A percentile compares a stretch with the other conserved stretches of the same genome.
These are phyloP conservation scores for Muraenolepis orangiensis DNA, from an alignment of 2,797 vertebrate species.

Conservation along the genomic window DNA sequence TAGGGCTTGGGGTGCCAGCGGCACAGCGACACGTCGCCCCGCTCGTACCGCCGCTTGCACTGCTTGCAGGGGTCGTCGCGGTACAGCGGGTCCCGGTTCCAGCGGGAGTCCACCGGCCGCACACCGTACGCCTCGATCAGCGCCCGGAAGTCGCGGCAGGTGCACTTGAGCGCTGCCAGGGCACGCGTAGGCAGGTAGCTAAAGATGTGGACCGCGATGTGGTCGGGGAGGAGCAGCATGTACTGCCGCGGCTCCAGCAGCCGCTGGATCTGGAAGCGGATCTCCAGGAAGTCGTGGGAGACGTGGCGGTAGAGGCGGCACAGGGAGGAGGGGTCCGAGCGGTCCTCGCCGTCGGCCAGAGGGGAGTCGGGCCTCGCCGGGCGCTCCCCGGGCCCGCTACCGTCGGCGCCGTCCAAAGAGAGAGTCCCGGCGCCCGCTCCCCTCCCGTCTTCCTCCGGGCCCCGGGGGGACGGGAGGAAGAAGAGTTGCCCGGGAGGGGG, in stretches of 20 bases:
- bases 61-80: slow-evolving; percentile 97
- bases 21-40: slow-evolving; percentile 92
- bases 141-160: slow-evolving; percentile 89
- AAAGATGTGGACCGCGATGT: slow-evolving; percentile 93
- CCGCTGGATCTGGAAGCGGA: slow-evolving; percentile 94
- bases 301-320: slow-evolving; percentile 94
- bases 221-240: slow-evolving; percentile 90
- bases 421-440: slow-evolving; percentile 49
- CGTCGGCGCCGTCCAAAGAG: slow-evolving; percentile 73
- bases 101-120: slow-evolving; percentile 86
- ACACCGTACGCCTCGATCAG: slow-evolving; percentile 91
- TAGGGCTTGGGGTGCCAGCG: slow-evolving; percentile 99
- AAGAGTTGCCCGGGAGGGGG: slow-evolving; percentile 90
- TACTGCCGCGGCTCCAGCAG: slow-evolving; percentile 93
- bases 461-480: slow-evolving; percentile 75
- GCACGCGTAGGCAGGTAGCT: slow-evolving; percentile 86
- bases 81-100: slow-evolving; percentile 92
- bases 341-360: slow-evolving; percentile 43
- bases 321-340: slow-evolving; percentile 80
- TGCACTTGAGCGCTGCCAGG: slow-evolving; percentile 92
- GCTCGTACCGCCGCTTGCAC: slow-evolving; percentile 87
- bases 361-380: slow-evolving; percentile 67
- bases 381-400: slow-evolving; percentile 48
- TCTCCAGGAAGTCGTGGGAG: slow-evolving; percentile 94
- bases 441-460: slow-evolving; percentile 64